Evolutionary conservation across 2,888 invertebrate species (phyloP), one percentile per base, ranked within the genome.

Genomic region (Orthosia gothica): DNA sequence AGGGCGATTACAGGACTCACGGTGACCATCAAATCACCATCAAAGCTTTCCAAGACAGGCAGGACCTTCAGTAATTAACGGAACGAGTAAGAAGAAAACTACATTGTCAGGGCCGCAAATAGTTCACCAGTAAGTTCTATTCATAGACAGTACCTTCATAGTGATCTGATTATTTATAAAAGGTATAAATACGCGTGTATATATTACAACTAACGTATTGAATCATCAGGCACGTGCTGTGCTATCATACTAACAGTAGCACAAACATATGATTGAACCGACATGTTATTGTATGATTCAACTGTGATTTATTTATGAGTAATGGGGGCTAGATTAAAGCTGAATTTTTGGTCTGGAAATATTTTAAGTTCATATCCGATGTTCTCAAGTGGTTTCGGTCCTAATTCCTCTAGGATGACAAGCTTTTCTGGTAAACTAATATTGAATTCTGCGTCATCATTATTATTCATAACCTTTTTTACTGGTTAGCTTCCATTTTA

Each of bases 201-300:
- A 81, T 59, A 70, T 74, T 65, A 79, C 49, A 72, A 77, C 47
- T 74, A 83, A 54, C 40, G 61, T 32, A 79, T 74, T 84, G 86
- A 83, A 72, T 83, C 86, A 86, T 70, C 83, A 9, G 32, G 62
- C 81, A 78, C 75, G 75, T 81, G 69, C 50, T 61, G 68, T 61
- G 69, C 72, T 83, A 81, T 67, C 80, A 23, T 58, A 23, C 66
- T 68, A 62, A 79, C 68, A 62, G 70, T 82, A 74, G 64, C 64
- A 79, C 69, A 76, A 82, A 85, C 76, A 82, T 71, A 76, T 71
- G 58, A 55, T 67, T 70, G 58, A n/a, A 73, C 13, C 58, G 55
- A 71, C 49, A 76, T 73, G 67, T 74, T 80, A 65, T 32, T 50
- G 54, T 74, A 67, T 83, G 81, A 79, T 71, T 82, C 83, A 70